These are phyloP conservation scores for Plagodis pulveraria DNA, from an alignment of 2,888 invertebrate species.

Conservation along the genomic window DNA sequence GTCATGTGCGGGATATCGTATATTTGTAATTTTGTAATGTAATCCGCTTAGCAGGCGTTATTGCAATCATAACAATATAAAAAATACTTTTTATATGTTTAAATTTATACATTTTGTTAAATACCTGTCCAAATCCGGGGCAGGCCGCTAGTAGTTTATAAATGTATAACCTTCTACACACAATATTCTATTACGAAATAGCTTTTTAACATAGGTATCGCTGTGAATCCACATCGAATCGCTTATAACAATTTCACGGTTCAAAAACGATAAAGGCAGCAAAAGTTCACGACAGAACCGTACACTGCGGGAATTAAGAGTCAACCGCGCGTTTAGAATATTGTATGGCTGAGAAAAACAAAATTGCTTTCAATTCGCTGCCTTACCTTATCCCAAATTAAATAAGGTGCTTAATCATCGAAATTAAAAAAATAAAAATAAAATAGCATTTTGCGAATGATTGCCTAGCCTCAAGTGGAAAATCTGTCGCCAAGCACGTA, in stretches of 20 bases:
- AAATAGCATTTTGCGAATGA: too few relatives aligned
- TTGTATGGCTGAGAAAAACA: constrained; percentile 17
- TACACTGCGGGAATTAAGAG: constrained; percentile 40
- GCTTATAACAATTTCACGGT: constrained; percentile 51
- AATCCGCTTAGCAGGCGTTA: too few relatives aligned
- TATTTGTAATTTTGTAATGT: too few relatives aligned
- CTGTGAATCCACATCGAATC: constrained; percentile 27
- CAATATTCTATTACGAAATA: background rate
- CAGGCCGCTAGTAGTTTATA: too few relatives aligned
- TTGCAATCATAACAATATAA: too few relatives aligned
- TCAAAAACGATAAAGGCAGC: constrained; percentile 40
- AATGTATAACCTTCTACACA: too few relatives aligned
- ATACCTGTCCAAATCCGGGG: too few relatives aligned
- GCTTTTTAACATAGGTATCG: background rate
- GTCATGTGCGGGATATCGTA: too few relatives aligned
- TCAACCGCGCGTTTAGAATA: constrained; percentile 44
- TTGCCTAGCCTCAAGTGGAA: too few relatives aligned
- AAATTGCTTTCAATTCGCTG: constrained; percentile 8
- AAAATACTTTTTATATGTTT: too few relatives aligned
- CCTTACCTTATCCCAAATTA: background rate
- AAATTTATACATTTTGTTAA: too few relatives aligned
- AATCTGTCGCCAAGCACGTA: too few relatives aligned
- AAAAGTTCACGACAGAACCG: constrained; percentile 38
- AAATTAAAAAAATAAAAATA: background rate
- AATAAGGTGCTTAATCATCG: background rate